Evolutionary conservation across 2,113 vertebrate genomes (phyloP), one percentile per base, ranked within the genome.

Genomic region (Montifringilla adamsi): DNA sequence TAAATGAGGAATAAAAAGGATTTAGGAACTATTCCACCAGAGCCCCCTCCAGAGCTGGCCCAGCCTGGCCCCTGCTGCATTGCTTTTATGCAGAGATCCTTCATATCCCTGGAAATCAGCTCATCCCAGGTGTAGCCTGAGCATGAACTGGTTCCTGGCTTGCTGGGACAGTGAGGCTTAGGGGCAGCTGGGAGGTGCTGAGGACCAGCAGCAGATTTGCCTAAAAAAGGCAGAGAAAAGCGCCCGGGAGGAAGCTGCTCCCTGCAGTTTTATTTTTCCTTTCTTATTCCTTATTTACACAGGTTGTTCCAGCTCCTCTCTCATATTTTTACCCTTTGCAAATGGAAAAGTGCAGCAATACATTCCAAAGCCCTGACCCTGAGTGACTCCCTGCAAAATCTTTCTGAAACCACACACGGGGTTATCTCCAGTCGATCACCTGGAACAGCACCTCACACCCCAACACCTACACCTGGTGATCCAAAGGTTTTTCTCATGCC

Each of bases 201-300:
- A 60, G 83, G 41, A 41, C 18, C 41, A 89, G 66, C 74, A 73
- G 83, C 76, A 96, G 76, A 78, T 89, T 90, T 96, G 93, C 90
- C 95, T 96, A 62, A 90, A 96, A 93, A 95, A 83, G 83, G 86
- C 46, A 95, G 86, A 84, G 58, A 62, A 64, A 74, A 90, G 75
- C 6, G 8, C 85, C 31, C 0, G 15, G 74, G 76, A 88, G 68
- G 94, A 95, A 93, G 62, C 92, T 56, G 73, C 47, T 95, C 82
- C 75, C 90, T 44, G 64, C 77, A 27, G 92, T 92, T 87, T 64
- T 90, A 33, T 90, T 96, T 96, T 96, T 56, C 83, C 92, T 87
- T 89, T 81, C 86, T 95, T 87, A 79, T 73, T 92, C 58, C 93
- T 87, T 94, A 84, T 96, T 96, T 94, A 93, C 86, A 90, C 90